Evolutionary conservation across 2,797 vertebrate species (phyloP), one percentile per base, ranked within the genome.

Genomic region (Sarcoramphus papa): DNA sequence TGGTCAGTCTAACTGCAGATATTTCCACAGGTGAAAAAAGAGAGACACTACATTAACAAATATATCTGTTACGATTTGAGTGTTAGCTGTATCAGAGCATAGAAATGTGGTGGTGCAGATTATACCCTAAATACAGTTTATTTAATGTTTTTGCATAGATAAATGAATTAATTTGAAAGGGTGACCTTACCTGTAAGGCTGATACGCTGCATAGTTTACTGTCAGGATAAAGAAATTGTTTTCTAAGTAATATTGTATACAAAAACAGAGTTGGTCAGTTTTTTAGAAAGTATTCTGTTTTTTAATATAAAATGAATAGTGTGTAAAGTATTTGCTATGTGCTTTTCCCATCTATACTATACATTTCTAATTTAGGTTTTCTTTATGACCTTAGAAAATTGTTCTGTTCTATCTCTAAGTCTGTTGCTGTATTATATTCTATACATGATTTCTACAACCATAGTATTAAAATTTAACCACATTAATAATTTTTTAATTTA

Each of bases 51-150:
- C 65, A n/a, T 85, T 95, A 92, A 89, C 82, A 64, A 68, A 84
- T 41, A 10, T 60, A 41, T 95, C 84, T 97, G 88, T 90, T 96
- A 28, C 8, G 18, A 84, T 96, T 90, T n/a, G 90, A 51, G 28
- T 86, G 57, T 95, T 79, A 73, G 72, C 76, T 85, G 10, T 50
- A 17, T 85, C 73, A 31, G 88, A 86, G 56, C 60, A 40, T 14
- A 53, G 67, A 92, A 97, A 91, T 76, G 62, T 82, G 77, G 20
- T 80, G 37, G 43, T 81, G 80, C 68, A 84, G 63, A 43, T 88
- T 59, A 79, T 69, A 74, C 62, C 53, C 43, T 33, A 69, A 64
- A 48, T 76, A 35, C 70, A 40, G 51, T 79, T 79, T 57, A 23
- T 19, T 64, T 60, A 33, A 72, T 54, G 31, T 65, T 73, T 78